phyloP scores from a whole-genome alignment of 2,888 invertebrate species.

The Copidosoma aretas region DNA sequence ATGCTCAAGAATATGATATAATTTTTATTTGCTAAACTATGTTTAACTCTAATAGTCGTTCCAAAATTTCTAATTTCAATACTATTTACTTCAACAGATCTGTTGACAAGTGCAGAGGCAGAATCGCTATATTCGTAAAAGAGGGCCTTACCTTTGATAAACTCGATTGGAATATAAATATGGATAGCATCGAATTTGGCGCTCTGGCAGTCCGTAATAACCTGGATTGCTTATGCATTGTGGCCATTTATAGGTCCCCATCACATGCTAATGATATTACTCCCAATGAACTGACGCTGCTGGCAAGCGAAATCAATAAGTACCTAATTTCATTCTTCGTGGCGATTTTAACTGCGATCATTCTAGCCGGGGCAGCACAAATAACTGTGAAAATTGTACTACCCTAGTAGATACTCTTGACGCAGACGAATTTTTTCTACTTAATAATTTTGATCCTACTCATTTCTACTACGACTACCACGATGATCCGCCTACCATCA shows the following conservation, averaged over 20 bases:
- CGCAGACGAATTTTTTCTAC: too few relatives aligned
- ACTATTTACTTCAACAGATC: neutral
- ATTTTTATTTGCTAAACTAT: conserved; percentile 3
- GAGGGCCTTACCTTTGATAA: conserved; percentile 1
- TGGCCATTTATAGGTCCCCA: conserved; percentile 12
- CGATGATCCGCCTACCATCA: too few relatives aligned
- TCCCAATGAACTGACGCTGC: neutral
- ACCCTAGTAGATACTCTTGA: too few relatives aligned
- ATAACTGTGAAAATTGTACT: too few relatives aligned
- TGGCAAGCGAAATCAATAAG: neutral
- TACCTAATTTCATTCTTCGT: too few relatives aligned
- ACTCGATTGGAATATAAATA: neutral
- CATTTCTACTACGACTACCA: too few relatives aligned
- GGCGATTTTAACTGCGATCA: conserved; percentile 22
- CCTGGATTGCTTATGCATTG: neutral
- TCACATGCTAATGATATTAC: too few relatives aligned
- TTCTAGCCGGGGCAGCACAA: too few relatives aligned
- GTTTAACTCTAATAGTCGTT: neutral
- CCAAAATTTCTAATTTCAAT: too few relatives aligned
- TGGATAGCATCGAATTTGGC: conserved; percentile 6
- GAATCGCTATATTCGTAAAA: conserved; percentile 7
- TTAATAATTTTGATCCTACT: too few relatives aligned
- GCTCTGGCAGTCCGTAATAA: neutral
- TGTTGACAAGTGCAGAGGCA: conserved; percentile 1
- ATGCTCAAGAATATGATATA: neutral